Evolutionary conservation across 2,113 vertebrate genomes (phyloP), one percentile per base, ranked within the genome.

Genomic region (Halichoeres trimaculatus): DNA sequence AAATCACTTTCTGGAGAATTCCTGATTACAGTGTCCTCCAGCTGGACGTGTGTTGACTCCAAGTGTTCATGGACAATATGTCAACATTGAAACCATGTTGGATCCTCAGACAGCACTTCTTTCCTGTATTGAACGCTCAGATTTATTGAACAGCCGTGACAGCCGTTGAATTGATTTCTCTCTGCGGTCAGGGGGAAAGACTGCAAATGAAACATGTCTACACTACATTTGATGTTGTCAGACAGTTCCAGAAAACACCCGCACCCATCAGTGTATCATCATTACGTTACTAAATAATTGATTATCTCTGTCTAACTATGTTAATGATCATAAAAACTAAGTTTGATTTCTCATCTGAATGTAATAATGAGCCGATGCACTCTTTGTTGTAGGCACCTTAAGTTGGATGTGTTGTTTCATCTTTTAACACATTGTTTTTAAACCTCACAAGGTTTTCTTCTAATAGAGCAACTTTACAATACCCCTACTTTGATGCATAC

Each of bases 41-140:
- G 52, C 16, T 67, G 26, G 63, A 47, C 53, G 17, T 30, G 53
- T 35, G 48, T 47, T 76, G 68, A 73, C 48, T 61, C 11, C 16
- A 70, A 36, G 22, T 57, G 62, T 48, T 60, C 24, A 35, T 23
- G 45, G 51, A 72, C 35, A 73, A 34, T 22, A 51, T 73, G 61
- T 74, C 53, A 78, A 56, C 61, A 68, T 51, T 54, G 36, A 78
- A 78, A 74, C 60, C 52, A 20, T 34, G 45, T 34, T 66, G 52
- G 56, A 78, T 22, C 61, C 47, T 45, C 62, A 40, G 41, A 64
- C 74, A 60, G 55, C 16, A 48, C 34, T 59, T 68, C 14, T 26
- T 81, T 79, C 61, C 63, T 67, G 61, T 70, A 85, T 74, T 84
- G 83, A 90, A 78, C 64, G 61, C 51, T 81, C 60, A 59, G 23